Percentiles rank a stretch among this genome's conserved stretches.
phyloP scores from a whole-genome alignment of 1,140 invertebrate species.

The Drosophila bocqueti region DNA sequence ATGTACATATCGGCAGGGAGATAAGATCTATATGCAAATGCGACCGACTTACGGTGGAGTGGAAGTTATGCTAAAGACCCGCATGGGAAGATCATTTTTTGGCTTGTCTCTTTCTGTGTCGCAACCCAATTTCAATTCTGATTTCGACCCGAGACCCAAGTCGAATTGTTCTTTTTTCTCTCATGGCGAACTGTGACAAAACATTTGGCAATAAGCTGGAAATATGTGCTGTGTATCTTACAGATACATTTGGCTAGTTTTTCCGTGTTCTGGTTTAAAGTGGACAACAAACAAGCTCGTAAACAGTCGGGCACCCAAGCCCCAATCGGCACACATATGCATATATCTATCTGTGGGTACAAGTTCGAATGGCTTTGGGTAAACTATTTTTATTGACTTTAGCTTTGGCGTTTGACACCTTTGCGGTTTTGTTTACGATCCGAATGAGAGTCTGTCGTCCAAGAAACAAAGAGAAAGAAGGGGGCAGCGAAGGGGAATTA shows the following conservation, averaged over 20 bases:
- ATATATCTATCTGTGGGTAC: constrained; percentile 6
- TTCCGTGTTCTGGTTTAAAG: constrained; percentile 74
- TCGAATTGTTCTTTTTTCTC: constrained; percentile 20
- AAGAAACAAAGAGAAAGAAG: constrained; percentile 13
- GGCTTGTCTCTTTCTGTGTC: constrained; percentile 52
- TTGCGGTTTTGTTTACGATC: constrained; percentile 70
- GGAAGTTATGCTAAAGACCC: constrained; percentile 38
- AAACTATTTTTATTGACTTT: constrained; percentile 75
- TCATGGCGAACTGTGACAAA: constrained; percentile 35
- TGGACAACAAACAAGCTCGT: constrained; percentile 76
- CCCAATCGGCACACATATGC: constrained; percentile 35
- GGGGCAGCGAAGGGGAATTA: constrained; percentile 4
- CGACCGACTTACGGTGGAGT: constrained; percentile 35
- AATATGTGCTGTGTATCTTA: constrained; percentile 53
- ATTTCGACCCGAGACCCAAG: background rate
- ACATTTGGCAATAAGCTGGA: constrained; percentile 48
- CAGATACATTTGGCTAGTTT: constrained; percentile 58
- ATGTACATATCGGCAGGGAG: constrained; percentile 16
- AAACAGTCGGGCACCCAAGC: constrained; percentile 48
- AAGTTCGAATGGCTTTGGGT: constrained; percentile 24
- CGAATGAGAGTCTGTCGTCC: constrained; percentile 18
- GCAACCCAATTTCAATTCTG: constrained; percentile 57
- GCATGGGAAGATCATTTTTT: constrained; percentile 40
- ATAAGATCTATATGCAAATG: constrained; percentile 67
- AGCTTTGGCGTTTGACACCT: constrained; percentile 79